Conservation (phyloP, 1,140 invertebrate genomes). For the Drosophila equinoxialis region DNA sequence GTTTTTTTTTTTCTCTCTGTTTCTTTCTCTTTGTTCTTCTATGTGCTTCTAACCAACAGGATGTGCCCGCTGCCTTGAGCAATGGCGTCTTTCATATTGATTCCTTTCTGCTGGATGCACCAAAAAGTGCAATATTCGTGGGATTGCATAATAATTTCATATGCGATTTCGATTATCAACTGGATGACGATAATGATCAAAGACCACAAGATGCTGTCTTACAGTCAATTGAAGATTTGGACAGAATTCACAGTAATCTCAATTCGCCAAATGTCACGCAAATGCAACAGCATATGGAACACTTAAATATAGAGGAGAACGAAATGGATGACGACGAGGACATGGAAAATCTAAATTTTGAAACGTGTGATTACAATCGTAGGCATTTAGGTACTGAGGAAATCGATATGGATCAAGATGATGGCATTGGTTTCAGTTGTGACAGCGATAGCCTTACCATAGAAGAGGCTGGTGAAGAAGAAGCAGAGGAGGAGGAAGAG, state of each 20-base stretch:
- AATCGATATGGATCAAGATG: slow-evolving; percentile 45
- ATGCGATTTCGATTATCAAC: slow-evolving; percentile 54
- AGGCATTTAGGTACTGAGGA: slow-evolving; percentile 8
- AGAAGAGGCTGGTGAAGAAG: slow-evolving; percentile 48
- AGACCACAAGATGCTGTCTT: background rate
- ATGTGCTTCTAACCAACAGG: slow-evolving; percentile 76
- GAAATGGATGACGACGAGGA: slow-evolving; percentile 9
- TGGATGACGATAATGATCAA: background rate
- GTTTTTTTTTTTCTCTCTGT: slow-evolving; percentile 13
- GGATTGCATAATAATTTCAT: slow-evolving; percentile 77
- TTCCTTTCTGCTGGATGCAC: slow-evolving; percentile 77
- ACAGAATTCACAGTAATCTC: background rate
- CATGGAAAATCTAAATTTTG: background rate
- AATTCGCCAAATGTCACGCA: background rate
- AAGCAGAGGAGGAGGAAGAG: background rate
- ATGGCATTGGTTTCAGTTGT: slow-evolving; percentile 74
- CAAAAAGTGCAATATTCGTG: slow-evolving; percentile 81
- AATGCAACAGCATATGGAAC: background rate
- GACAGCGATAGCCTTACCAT: slow-evolving; percentile 66
- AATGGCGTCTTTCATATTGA: slow-evolving; percentile 81
- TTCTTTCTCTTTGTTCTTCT: slow-evolving; percentile 49
- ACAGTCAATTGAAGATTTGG: background rate
- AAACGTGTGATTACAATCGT: background rate
- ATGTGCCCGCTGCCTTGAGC: slow-evolving; percentile 66
- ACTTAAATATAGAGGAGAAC: background rate